Conservation (phyloP, 2,797 vertebrate genomes). For the Lepus oiostolus region DNA sequence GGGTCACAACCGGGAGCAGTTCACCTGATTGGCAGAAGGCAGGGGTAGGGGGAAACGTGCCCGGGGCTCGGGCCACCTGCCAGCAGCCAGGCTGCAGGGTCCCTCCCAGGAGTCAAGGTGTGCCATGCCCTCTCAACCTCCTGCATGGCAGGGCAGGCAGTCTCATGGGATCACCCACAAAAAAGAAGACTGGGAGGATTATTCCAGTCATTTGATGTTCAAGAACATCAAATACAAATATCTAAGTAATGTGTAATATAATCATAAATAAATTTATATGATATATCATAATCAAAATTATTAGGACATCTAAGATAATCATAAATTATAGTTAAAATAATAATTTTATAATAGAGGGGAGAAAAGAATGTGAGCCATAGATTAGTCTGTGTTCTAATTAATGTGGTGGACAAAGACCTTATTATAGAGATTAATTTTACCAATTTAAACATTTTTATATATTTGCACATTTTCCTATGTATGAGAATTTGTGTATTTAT, state of each 20-base stretch:
- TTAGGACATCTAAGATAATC: not conserved
- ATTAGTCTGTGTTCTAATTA: not conserved
- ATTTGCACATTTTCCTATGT: not conserved
- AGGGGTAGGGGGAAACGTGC: too few relatives aligned
- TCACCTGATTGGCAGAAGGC: too few relatives aligned
- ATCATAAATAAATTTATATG: not conserved
- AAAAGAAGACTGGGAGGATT: too few relatives aligned
- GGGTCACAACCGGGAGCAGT: too few relatives aligned
- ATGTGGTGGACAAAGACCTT: not conserved
- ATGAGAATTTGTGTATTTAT: not conserved
- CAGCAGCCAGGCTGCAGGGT: too few relatives aligned
- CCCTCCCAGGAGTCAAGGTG: too few relatives aligned
- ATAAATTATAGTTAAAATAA: not conserved
- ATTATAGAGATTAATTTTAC: not conserved
- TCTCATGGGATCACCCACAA: too few relatives aligned
- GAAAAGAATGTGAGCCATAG: not conserved
- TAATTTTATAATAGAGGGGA: not conserved
- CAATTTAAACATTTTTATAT: not conserved
- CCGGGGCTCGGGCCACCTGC: too few relatives aligned
- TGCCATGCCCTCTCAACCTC: too few relatives aligned
- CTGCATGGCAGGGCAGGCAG: too few relatives aligned
- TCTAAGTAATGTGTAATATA: not conserved
- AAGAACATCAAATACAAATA: not conserved
- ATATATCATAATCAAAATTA: not conserved
- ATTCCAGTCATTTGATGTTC: not conserved